phyloP scores from a whole-genome alignment of 2,797 vertebrate genomes.

The Zalophus californianus region DNA sequence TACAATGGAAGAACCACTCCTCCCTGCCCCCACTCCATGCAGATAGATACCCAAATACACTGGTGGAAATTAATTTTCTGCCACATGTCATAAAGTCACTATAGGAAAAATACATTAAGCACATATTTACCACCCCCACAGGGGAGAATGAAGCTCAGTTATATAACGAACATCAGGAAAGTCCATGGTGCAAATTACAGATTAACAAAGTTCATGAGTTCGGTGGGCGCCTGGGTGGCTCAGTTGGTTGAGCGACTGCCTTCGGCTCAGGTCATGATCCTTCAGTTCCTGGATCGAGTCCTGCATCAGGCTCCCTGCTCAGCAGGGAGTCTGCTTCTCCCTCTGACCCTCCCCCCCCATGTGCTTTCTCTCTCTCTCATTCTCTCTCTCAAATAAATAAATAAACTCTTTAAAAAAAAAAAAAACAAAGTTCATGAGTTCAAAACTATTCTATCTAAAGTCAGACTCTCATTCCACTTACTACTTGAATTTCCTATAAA shows the following conservation, averaged over 20 bases:
- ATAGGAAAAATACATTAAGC: constrained; percentile 75
- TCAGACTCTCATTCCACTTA: constrained; percentile 64
- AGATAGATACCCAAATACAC: neutral
- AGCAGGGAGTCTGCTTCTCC: too few species aligned
- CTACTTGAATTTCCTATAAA: constrained; percentile 72
- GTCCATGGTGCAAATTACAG: constrained; percentile 73
- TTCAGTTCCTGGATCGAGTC: too few species aligned
- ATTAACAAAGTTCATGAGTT: constrained; percentile 70
- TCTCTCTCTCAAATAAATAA: too few species aligned
- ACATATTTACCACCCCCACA: constrained; percentile 60
- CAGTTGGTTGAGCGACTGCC: too few species aligned
- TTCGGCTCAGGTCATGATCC: too few species aligned
- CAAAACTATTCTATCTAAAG: constrained; percentile 78
- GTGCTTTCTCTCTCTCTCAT: too few species aligned
- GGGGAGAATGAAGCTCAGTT: constrained; percentile 59
- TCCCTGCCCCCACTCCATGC: too few species aligned
- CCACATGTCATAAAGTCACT: constrained; percentile 45
- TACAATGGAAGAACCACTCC: neutral
- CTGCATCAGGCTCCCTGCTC: too few species aligned
- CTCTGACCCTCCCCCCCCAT: too few species aligned
- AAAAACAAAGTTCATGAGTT: constrained; percentile 71
- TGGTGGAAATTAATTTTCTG: constrained; percentile 71
- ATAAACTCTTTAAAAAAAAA: too few species aligned
- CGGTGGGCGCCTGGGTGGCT: too few species aligned
- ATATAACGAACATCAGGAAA: constrained; percentile 67